Evolutionary conservation across 1,140 invertebrate species (phyloP), one percentile per base, ranked within the genome.

Genomic region (Rhyzopertha dominica): DNA sequence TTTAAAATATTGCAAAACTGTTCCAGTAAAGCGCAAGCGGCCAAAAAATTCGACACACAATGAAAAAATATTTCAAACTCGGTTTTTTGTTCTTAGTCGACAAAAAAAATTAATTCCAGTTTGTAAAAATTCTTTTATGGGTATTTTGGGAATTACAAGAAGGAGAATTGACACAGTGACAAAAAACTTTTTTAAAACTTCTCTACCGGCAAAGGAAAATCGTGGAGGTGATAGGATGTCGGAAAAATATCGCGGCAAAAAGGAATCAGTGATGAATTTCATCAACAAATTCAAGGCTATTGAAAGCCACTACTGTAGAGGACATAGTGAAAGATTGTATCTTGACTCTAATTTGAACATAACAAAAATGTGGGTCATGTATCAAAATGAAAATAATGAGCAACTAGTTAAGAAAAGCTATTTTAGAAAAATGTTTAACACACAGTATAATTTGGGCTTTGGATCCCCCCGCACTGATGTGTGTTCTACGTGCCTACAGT

Each of bases 381-480:
- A n/a, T n/a, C n/a, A n/a, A n/a, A n/a, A n/a, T n/a, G n/a, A n/a
- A n/a, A n/a, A n/a, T n/a, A n/a, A n/a, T n/a, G n/a, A n/a, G n/a
- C n/a, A n/a, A n/a, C 34, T 49, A 43, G 52, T 59, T 9, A 30
- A 37, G 8, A 26, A 57, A 28, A 36, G 19, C 23, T 59, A 48
- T 19, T 58, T 58, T 42, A 31, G 54, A 17, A 18, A 38, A 4
- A 46, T 59, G 17, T 59, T 55, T 24, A 47, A 41, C 19, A 49
- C n/a, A 35, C 39, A n/a, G n/a, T 55, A 40, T 28, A 59, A 59
- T 45, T 9, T 59, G 14, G 48, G 52, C 18, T 59, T 59, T 43
- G 46, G 44, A 25, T 44, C 40, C 16, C 49, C 49, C 13, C 14
- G 36, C 18, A 56, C 57, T 13, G 56, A 58, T 31, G 37, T 47